phyloP scores from a whole-genome alignment of 2,888 invertebrate species.

The Poecilus cupreus region DNA sequence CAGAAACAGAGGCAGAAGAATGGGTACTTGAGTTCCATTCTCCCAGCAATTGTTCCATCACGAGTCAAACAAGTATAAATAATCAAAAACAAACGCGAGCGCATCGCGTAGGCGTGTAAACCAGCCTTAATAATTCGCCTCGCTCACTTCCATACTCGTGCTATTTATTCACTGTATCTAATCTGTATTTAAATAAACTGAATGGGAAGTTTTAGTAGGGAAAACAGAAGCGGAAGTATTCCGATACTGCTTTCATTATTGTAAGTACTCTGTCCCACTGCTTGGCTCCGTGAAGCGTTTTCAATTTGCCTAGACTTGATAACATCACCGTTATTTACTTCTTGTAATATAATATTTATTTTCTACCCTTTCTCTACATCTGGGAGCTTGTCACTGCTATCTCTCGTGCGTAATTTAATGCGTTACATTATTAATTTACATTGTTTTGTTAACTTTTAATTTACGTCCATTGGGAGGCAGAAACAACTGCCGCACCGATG shows the following conservation, averaged over 20 bases:
- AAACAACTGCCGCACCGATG: neutral
- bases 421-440: slow-evolving; percentile 27
- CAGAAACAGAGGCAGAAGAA: neutral
- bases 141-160: neutral
- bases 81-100: slow-evolving; percentile 15
- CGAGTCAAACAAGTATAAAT: slow-evolving; percentile 32
- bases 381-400: neutral
- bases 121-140: slow-evolving; percentile 31
- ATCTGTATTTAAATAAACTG: slow-evolving; percentile 42
- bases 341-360: slow-evolving; percentile 31
- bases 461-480: neutral
- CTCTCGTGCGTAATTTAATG: slow-evolving; percentile 24
- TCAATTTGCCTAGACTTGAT: slow-evolving; percentile 25
- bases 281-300: neutral
- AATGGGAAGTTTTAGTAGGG: slow-evolving; percentile 21
- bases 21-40: neutral
- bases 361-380: neutral
- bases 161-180: slow-evolving; percentile 43
- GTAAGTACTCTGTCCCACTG: neutral
- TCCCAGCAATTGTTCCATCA: slow-evolving; percentile 19
- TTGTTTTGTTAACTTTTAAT: slow-evolving; percentile 25
- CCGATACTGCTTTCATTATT: slow-evolving; percentile 27
- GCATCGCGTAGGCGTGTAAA: slow-evolving; percentile 22
- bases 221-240: slow-evolving; percentile 20
- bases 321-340: neutral